Percentiles rank a stretch among this genome's conserved stretches.
phyloP scores from a whole-genome alignment of 2,797 vertebrate genomes.

The Neostethus bicornis region DNA sequence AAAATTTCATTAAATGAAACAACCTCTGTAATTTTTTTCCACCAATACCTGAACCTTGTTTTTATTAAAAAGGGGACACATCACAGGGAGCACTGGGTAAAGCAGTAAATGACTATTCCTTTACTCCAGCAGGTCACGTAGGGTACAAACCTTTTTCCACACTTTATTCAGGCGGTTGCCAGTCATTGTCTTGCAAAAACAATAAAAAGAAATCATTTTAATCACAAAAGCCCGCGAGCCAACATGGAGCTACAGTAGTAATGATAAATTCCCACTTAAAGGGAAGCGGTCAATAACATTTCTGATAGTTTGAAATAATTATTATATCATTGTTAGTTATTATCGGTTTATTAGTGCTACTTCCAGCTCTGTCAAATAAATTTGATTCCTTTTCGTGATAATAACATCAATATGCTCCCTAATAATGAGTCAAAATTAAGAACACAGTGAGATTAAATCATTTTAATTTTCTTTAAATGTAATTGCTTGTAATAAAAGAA shows the following conservation, averaged over 20 bases:
- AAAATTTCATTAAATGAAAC: slow-evolving; percentile 5
- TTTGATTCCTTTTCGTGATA: slow-evolving; percentile 11
- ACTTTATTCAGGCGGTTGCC: slow-evolving; percentile 91
- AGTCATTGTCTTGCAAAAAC: slow-evolving; percentile 83
- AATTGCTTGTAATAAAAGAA: not conserved
- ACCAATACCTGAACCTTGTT: slow-evolving; percentile 5
- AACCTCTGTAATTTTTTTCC: slow-evolving; percentile 28
- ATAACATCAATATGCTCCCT: slow-evolving; percentile 11
- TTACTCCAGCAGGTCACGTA: slow-evolving; percentile 46
- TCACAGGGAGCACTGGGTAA: slow-evolving; percentile 28
- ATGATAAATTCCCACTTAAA: not conserved
- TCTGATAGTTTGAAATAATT: not conserved
- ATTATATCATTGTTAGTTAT: not conserved
- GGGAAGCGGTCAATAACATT: not conserved
- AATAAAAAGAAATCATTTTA: slow-evolving; percentile 70
- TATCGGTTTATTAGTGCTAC: slow-evolving; percentile 13
- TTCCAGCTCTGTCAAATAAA: not conserved
- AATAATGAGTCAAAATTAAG: slow-evolving; percentile 15
- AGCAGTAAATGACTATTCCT: slow-evolving; percentile 22
- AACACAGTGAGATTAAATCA: slow-evolving; percentile 24
- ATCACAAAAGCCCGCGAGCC: slow-evolving; percentile 32
- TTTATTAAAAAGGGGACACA: slow-evolving; percentile 26
- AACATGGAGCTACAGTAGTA: slow-evolving; percentile 7
- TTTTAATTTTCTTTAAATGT: not conserved
- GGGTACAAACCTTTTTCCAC: slow-evolving; percentile 96